Conservation (phyloP, 2,113 vertebrate genomes). For the Gnathonemus echidnorhynchus region DNA sequence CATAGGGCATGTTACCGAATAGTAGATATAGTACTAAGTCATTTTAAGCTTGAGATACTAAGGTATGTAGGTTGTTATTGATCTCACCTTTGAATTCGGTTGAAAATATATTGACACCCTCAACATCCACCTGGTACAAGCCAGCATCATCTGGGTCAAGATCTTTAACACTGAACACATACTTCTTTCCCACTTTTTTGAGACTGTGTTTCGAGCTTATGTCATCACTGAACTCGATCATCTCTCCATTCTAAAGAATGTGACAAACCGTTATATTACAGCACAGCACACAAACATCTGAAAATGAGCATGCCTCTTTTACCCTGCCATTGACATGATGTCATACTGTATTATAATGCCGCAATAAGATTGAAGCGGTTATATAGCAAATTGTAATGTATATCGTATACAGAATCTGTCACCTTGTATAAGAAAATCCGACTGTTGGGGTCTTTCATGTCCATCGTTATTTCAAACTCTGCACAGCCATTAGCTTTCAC, state of each 20-base stretch:
- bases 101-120: constrained; percentile 73
- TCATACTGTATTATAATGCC: neutral
- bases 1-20: neutral
- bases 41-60: neutral
- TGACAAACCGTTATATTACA: neutral
- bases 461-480: constrained; percentile 72
- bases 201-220: constrained; percentile 62
- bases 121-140: constrained; percentile 74
- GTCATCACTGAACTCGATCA: constrained; percentile 57
- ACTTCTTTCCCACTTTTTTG: constrained; percentile 66
- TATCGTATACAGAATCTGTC: constrained; percentile 26
- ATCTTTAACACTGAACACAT: constrained; percentile 67
- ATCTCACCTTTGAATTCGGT: constrained; percentile 69
- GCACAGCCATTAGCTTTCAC: constrained; percentile 60
- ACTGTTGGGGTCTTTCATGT: constrained; percentile 63
- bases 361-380: neutral
- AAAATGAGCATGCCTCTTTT: neutral
- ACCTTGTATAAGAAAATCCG: constrained; percentile 82
- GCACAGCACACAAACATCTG: neutral
- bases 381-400: too few relatives aligned
- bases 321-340: neutral
- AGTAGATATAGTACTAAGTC: neutral
- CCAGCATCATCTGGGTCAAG: constrained; percentile 72
- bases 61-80: neutral
- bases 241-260: constrained; percentile 66